These are phyloP conservation scores for Metalampra italica DNA, from an alignment of 2,888 invertebrate genomes.

Conservation along the genomic window DNA sequence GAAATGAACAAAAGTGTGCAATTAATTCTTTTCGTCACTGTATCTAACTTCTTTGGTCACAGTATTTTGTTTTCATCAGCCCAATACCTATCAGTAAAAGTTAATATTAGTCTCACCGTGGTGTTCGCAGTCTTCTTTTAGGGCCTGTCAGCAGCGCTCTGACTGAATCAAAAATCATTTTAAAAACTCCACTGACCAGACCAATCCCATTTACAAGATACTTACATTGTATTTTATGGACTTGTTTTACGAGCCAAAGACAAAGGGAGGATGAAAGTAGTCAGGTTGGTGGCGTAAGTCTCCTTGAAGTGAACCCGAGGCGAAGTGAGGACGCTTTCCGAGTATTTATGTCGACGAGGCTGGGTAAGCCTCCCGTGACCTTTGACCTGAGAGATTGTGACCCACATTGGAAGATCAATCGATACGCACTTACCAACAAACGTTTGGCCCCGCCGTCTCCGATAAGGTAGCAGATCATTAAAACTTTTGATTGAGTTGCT, in stretches of 20 bases:
- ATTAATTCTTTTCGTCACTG: too few species aligned
- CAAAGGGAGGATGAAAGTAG: slow-evolving; percentile 31
- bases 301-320: slow-evolving; percentile 22
- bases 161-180: too few species aligned
- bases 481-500: slow-evolving; percentile 37
- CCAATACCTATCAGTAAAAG: too few species aligned
- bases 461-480: slow-evolving; percentile 38
- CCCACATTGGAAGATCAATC: slow-evolving; percentile 67
- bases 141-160: too few species aligned
- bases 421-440: slow-evolving; percentile 43
- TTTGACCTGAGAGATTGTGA: slow-evolving; percentile 78
- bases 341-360: slow-evolving; percentile 53
- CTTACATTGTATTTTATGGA: slow-evolving; percentile 49
- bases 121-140: too few species aligned
- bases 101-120: too few species aligned
- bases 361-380: slow-evolving; percentile 74
- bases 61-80: too few species aligned
- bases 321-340: slow-evolving; percentile 30
- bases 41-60: too few species aligned
- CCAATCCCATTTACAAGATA: slow-evolving; percentile 17
- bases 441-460: slow-evolving; percentile 32
- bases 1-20: too few species aligned
- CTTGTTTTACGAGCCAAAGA: slow-evolving; percentile 39
- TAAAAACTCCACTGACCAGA: slow-evolving; percentile 1
- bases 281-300: slow-evolving; percentile 32